Conservation (phyloP, 1,140 invertebrate genomes). For the Zaprionus davidi region DNA sequence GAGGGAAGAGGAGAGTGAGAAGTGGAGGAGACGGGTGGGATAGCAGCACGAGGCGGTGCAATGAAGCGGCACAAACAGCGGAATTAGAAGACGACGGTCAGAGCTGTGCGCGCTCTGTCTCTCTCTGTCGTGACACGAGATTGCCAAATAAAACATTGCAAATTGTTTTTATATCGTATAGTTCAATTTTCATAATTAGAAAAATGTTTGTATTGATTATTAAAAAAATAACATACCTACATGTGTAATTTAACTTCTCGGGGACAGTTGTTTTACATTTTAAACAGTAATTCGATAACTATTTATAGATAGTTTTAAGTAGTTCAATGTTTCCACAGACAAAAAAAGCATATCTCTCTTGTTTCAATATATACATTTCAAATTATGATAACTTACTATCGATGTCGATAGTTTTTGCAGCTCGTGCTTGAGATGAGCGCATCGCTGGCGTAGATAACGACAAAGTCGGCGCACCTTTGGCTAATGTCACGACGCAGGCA, state of each 20-base stretch:
- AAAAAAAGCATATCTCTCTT: not conserved
- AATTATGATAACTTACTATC: not conserved
- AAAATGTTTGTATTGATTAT: not conserved
- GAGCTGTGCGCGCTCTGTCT: slow-evolving; percentile 2
- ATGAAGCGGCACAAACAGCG: slow-evolving; percentile 75
- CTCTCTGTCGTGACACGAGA: slow-evolving; percentile 24
- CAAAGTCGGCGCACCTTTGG: slow-evolving; percentile 74
- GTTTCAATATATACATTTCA: not conserved
- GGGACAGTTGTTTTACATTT: too few species aligned
- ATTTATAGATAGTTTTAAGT: not conserved
- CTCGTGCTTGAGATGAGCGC: slow-evolving; percentile 11
- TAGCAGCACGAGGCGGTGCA: slow-evolving; percentile 33
- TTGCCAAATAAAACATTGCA: not conserved
- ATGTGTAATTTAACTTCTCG: not conserved
- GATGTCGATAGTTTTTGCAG: slow-evolving; percentile 6
- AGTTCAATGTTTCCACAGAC: too few species aligned
- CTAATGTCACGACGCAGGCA: slow-evolving; percentile 70
- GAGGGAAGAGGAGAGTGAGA: slow-evolving; percentile 17
- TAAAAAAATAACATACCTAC: not conserved
- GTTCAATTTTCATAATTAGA: not conserved
- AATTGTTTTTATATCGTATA: not conserved
- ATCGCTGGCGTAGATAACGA: slow-evolving; percentile 26
- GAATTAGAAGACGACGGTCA: slow-evolving; percentile 62
- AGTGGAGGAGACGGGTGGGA: not conserved
- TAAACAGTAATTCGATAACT: not conserved